These are phyloP conservation scores for Hozukius guyotensis DNA, from an alignment of 2,797 vertebrate species.

Conservation along the genomic window DNA sequence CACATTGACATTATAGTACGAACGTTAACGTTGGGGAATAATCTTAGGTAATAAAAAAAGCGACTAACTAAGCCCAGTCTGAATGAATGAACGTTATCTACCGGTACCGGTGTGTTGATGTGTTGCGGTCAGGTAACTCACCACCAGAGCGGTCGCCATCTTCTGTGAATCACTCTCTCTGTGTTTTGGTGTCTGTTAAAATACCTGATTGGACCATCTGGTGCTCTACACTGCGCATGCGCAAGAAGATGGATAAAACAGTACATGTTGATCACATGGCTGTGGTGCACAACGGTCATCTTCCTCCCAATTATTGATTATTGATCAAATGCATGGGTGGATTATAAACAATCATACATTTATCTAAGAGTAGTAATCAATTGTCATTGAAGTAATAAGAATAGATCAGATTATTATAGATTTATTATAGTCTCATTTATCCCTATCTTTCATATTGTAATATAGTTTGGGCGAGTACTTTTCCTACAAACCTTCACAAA, in stretches of 20 bases:
- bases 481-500: too few relatives aligned
- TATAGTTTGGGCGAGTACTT: too few relatives aligned
- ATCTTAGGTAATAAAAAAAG: background rate
- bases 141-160: constrained; percentile 96
- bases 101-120: too few relatives aligned
- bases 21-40: too few relatives aligned
- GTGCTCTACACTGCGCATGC: constrained; percentile 65
- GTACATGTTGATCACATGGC: background rate
- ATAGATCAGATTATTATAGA: too few relatives aligned
- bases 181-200: constrained; percentile 72
- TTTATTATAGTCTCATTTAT: too few relatives aligned
- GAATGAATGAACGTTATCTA: background rate
- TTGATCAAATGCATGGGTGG: background rate
- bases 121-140: constrained; percentile 79
- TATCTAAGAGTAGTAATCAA: background rate
- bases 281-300: background rate
- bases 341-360: background rate
- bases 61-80: background rate
- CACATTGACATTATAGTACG: too few relatives aligned
- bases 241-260: background rate
- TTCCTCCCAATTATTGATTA: background rate
- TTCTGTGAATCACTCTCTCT: constrained; percentile 81
- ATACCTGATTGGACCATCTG: constrained; percentile 80
- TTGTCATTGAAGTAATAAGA: background rate
- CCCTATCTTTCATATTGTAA: too few relatives aligned